These are phyloP conservation scores for Manis javanica DNA, from an alignment of 2,797 vertebrate species.

Conservation along the genomic window DNA sequence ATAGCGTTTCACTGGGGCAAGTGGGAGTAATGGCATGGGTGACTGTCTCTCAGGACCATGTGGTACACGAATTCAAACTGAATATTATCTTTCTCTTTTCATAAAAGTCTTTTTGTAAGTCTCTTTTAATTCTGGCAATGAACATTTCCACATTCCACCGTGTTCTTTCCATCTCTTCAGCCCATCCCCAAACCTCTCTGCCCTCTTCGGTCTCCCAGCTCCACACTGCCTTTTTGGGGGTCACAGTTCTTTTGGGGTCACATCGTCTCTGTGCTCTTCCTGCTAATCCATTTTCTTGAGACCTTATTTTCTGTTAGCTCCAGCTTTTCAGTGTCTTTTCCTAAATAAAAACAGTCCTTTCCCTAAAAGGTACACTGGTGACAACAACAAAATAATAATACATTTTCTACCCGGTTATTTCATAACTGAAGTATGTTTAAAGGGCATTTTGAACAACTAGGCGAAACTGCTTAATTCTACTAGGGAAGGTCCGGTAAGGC, in stretches of 20 bases:
- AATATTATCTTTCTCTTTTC: neutral
- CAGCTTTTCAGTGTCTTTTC: neutral
- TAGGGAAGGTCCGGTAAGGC: neutral
- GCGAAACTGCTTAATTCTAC: neutral
- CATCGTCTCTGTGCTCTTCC: neutral
- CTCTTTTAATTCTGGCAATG: neutral
- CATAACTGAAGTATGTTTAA: neutral
- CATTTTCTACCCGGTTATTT: neutral
- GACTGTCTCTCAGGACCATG: fast-evolving
- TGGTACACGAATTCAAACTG: neutral
- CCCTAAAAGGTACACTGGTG: neutral
- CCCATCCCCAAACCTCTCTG: fast-evolving
- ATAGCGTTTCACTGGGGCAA: neutral
- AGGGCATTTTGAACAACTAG: neutral
- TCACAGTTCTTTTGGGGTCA: neutral
- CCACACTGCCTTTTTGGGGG: fast-evolving
- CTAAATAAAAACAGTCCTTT: conserved; percentile 48
- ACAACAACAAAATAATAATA: neutral
- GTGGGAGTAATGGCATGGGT: fast-evolving
- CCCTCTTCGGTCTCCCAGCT: neutral
- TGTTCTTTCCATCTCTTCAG: neutral
- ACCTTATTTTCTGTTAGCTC: conserved; percentile 11
- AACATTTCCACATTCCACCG: neutral
- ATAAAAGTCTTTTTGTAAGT: neutral
- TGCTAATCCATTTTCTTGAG: neutral